Evolutionary conservation across 1,140 invertebrate genomes (phyloP), one percentile per base, ranked within the genome.

Genomic region (Eumeta japonica): DNA sequence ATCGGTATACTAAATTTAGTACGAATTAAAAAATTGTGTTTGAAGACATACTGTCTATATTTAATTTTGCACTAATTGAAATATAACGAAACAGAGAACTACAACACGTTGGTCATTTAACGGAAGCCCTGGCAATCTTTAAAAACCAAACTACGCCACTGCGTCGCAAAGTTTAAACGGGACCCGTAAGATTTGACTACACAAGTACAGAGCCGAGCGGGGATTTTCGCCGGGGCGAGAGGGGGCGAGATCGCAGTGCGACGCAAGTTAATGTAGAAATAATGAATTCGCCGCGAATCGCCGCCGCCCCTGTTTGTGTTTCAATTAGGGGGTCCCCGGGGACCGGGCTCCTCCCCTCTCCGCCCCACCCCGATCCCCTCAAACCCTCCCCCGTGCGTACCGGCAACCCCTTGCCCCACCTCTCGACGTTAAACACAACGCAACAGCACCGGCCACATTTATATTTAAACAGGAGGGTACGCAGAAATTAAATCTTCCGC

Each of bases 201-300:
- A 7, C 5, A 24, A 24, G 5, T 5, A 5, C 5, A n/a, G 20
- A 24, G 20, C 20, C n/a, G 20, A n/a, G n/a, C n/a, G n/a, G n/a
- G n/a, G n/a, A n/a, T n/a, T n/a, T n/a, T 24, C 20, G 20, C 20
- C 5, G 20, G 20, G 5, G 20, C 5, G 20, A n/a, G 5, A 24
- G n/a, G 20, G 5, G 43, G 42, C 46, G 50, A 47, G 50, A 54
- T 54, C 46, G 60, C n/a, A n/a, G n/a, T n/a, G n/a, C n/a, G n/a
- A n/a, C n/a, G n/a, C n/a, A n/a, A 59, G 44, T 67, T 63, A 64
- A 67, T 64, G 59, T 64, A 47, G 46, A 54, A 56, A 54, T 67
- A 67, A 67, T 67, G 61, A 64, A 58, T 62, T 58, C 58, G 52
- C 41, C 45, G 59, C 45, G 52, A 58, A 58, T 59, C 46, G 52